These are phyloP conservation scores for Crossaster papposus DNA, from an alignment of 53 echinoderm and acorn worm species.

Conservation along the genomic window DNA sequence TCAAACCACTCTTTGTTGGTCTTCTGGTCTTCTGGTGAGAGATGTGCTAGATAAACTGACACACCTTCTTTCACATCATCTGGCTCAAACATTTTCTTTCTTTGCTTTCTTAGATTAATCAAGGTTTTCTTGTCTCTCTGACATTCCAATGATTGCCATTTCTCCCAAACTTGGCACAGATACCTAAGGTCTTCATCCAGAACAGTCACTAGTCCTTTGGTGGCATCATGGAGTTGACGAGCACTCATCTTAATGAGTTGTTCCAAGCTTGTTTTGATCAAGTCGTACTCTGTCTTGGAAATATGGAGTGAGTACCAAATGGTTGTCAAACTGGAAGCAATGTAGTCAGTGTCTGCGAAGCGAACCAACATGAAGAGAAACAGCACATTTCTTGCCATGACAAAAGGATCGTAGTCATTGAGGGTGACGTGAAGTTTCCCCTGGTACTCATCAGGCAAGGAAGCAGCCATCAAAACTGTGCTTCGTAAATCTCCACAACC, in stretches of 20 bases:
- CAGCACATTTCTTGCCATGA: constrained; percentile 66
- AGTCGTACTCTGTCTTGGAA: constrained; percentile 36
- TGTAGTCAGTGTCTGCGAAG: constrained; percentile 26
- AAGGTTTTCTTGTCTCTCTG: constrained; percentile 1
- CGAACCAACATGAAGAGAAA: constrained; percentile 66
- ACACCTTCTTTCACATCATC: neutral
- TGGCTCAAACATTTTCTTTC: neutral
- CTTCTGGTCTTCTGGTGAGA: neutral
- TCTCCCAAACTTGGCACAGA: constrained; percentile 54
- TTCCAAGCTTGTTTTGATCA: constrained; percentile 36
- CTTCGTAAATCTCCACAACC: constrained; percentile 63
- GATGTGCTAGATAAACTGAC: neutral
- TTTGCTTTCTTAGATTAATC: constrained; percentile 49
- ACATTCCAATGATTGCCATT: constrained; percentile 59
- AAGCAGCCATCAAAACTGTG: constrained; percentile 50
- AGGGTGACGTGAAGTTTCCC: constrained; percentile 56
- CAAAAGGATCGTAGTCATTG: constrained; percentile 66
- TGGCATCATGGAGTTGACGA: constrained; percentile 18
- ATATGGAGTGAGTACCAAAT: constrained; percentile 63
- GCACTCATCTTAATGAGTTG: constrained; percentile 27
- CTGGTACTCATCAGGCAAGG: constrained; percentile 54
- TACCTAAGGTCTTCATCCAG: constrained; percentile 11
- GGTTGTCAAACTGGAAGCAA: constrained; percentile 50
- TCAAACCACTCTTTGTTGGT: constrained; percentile 28
- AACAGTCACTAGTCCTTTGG: constrained; percentile 45